These are phyloP conservation scores for Drosophila crucigera DNA, from an alignment of 2,888 invertebrate species.

Conservation along the genomic window DNA sequence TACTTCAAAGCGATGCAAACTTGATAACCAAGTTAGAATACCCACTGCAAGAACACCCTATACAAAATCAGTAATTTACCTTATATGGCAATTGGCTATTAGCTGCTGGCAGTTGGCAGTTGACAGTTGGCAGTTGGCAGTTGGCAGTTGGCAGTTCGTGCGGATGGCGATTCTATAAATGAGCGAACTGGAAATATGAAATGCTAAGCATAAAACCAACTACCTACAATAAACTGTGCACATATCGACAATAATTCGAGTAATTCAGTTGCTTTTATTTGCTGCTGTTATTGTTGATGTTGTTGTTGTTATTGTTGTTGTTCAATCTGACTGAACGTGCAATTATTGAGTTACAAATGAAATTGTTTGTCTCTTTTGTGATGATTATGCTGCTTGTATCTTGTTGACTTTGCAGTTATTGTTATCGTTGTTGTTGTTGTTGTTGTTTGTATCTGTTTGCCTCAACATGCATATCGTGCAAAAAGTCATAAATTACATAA, in stretches of 20 bases:
- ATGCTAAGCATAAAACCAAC: constrained; percentile 19
- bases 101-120: constrained; percentile 4
- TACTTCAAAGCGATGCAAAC: not conserved
- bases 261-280: constrained; percentile 38
- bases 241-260: constrained; percentile 13
- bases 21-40: not conserved
- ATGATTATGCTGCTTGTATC: constrained; percentile 53
- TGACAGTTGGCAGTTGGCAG: not conserved
- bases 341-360: constrained; percentile 69
- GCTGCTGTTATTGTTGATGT: not conserved
- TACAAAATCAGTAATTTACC: constrained; percentile 17
- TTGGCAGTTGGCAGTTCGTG: constrained; percentile 35
- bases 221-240: not conserved
- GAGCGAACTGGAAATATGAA: constrained; percentile 27
- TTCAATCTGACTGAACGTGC: constrained; percentile 60
- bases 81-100: constrained; percentile 23
- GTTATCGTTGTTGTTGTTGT: constrained; percentile 5
- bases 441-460: constrained; percentile 14
- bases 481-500: constrained; percentile 71
- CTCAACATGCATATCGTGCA: constrained; percentile 59
- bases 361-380: constrained; percentile 31
- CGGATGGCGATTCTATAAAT: constrained; percentile 25
- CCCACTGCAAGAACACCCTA: not conserved
- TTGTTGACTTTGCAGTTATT: constrained; percentile 37
- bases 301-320: constrained; percentile 2